Base-by-base conservation (phyloP, 2,797 vertebrate species). In the Yasuhikotakia modesta region DNA sequence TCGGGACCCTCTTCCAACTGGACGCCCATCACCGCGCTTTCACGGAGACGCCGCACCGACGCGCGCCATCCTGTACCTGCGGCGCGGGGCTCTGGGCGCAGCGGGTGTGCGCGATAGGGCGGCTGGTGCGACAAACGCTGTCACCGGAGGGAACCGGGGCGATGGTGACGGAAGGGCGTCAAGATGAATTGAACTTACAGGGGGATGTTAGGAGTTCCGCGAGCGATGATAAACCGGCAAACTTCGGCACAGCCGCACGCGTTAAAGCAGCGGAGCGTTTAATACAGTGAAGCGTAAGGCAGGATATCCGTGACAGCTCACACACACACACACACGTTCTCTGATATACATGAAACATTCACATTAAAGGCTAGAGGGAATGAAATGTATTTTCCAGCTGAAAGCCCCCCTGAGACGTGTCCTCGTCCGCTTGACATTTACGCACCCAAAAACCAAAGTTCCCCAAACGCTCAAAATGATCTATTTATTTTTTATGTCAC, bases 321-420 rank as follows among this genome's bases (percentile, higher is more conserved):
- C 80, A 53, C 14, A 74, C 82, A 52, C 82, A 30, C 78, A 75
- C 32, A 77, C 80, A 80, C 89, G 82, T 89, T 87, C 87, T 85
- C 73, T 83, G 71, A 63, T 81, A 79, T 79, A 81, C 81, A 81
- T 75, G 78, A 80, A 74, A 81, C 66, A 73, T 76, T 32, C 60
- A 75, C 78, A 68, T 69, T 73, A 53, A 67, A 81, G 57, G 55
- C 80, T 58, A 1, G 46, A 65, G 58, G 70, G 35, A 63, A 72
- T 63, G 71, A 63, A 72, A 81, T 79, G 70, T 58, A 63, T 82
- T 83, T 82, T 84, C 73, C 67, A 63, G 67, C 70, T 79, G 74
- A 76, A 80, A 68, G 77, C 48, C 4, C 27, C 13, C 1, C 24
- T 79, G 70, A 81, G 78, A 75, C 75, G 19, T 46, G 22, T 65